A percentile compares a stretch with the other conserved stretches of the same genome.
phyloP scores from a whole-genome alignment of 2,797 vertebrate species.

The Peromyscus aztecus region DNA sequence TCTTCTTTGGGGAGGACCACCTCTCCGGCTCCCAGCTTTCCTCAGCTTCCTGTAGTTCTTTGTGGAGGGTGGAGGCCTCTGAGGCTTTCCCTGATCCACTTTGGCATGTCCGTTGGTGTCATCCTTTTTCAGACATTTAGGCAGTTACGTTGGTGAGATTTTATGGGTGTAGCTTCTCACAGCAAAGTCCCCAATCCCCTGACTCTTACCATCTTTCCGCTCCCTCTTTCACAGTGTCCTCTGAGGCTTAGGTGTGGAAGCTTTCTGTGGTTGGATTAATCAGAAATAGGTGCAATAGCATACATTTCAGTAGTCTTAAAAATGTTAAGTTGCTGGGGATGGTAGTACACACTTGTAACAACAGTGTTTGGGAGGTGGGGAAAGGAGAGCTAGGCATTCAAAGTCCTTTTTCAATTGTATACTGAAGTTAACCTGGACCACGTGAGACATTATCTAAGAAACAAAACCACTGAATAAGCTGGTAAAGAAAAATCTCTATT shows the following conservation, averaged over 20 bases:
- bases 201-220: conserved; percentile 35
- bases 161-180: not conserved
- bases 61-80: not conserved
- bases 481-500: not conserved
- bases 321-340: not conserved
- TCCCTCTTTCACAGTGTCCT: not conserved
- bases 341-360: not conserved
- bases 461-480: not conserved
- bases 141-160: not conserved
- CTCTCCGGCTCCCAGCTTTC: not conserved
- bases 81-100: not conserved
- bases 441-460: not conserved
- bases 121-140: not conserved
- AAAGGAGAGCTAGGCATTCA: not conserved
- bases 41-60: not conserved
- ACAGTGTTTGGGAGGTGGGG: not conserved
- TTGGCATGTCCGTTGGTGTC: not conserved
- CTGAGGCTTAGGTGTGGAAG: not conserved
- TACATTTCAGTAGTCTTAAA: conserved; percentile 29
- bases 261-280: not conserved
- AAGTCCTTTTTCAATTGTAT: not conserved
- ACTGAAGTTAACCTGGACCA: not conserved
- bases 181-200: not conserved
- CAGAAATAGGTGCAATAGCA: conserved; percentile 57
- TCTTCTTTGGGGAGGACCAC: not conserved